Conservation (phyloP, 2,797 vertebrate genomes). For the Tapera naevia region DNA sequence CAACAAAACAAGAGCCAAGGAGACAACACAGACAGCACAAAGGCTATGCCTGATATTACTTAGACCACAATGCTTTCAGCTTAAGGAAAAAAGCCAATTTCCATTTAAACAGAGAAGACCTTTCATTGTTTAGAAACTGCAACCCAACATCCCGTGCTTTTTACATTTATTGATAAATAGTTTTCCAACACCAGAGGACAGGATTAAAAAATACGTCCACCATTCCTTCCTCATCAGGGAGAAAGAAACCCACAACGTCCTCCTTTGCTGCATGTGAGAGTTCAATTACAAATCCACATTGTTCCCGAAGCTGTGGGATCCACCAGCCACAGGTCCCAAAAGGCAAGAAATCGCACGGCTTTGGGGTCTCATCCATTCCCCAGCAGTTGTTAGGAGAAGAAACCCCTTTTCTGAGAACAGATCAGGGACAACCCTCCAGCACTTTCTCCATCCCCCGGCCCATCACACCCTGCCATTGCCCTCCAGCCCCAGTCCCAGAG, state of each 20-base stretch:
- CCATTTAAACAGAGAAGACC: neutral
- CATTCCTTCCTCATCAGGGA: neutral
- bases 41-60: neutral
- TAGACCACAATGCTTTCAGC: neutral
- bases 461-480: fast-evolving
- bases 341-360: neutral
- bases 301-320: neutral
- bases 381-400: neutral
- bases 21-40: neutral
- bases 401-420: neutral
- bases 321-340: neutral
- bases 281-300: neutral
- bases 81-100: neutral
- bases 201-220: neutral
- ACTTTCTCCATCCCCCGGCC: neutral
- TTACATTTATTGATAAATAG: neutral
- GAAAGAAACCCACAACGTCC: neutral
- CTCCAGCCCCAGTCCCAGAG: neutral
- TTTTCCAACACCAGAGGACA: neutral
- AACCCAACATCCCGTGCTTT: neutral
- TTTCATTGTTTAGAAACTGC: neutral
- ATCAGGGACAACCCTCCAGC: neutral
- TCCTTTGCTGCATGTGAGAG: neutral
- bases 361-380: neutral
- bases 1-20: neutral